Conservation (phyloP, 1,140 invertebrate species). For the Diachasmimorpha longicaudata region DNA sequence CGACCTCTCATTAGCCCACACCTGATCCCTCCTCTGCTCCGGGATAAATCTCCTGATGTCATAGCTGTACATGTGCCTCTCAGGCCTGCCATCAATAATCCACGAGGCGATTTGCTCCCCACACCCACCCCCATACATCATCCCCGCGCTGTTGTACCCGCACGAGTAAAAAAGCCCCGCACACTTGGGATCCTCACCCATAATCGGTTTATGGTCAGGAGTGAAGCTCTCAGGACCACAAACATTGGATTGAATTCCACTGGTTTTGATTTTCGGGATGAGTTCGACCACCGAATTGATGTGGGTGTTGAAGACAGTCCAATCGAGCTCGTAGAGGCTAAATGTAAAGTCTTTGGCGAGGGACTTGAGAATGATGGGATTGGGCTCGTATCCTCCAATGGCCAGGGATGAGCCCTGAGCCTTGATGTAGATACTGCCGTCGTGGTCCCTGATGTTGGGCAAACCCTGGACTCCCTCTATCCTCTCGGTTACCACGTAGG, state of each 20-base stretch:
- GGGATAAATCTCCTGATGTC: slow-evolving; percentile 82
- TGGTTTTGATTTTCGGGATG: slow-evolving; percentile 73
- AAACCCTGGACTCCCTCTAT: slow-evolving; percentile 74
- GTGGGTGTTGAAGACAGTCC: slow-evolving; percentile 80
- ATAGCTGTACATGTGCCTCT: slow-evolving; percentile 83
- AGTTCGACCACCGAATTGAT: slow-evolving; percentile 75
- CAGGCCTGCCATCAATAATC: slow-evolving; percentile 81
- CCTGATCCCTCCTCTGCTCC: slow-evolving; percentile 69
- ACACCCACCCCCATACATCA: slow-evolving; percentile 88
- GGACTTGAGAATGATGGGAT: slow-evolving; percentile 80
- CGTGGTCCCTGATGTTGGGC: slow-evolving; percentile 86
- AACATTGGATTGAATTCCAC: slow-evolving; percentile 84
- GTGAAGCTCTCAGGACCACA: slow-evolving; percentile 89
- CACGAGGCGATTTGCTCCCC: slow-evolving; percentile 84
- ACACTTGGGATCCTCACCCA: slow-evolving; percentile 62
- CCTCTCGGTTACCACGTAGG: slow-evolving; percentile 82
- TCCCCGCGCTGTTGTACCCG: slow-evolving; percentile 88
- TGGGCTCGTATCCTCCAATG: slow-evolving; percentile 87
- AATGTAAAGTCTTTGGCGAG: slow-evolving; percentile 80
- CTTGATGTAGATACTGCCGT: slow-evolving; percentile 82
- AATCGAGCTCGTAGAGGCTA: slow-evolving; percentile 84
- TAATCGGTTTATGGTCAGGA: slow-evolving; percentile 81
- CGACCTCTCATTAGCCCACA: slow-evolving; percentile 80
- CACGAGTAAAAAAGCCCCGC: slow-evolving; percentile 80
- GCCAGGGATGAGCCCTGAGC: slow-evolving; percentile 81